Evolutionary conservation across 2,797 vertebrate genomes (phyloP), one percentile per base, ranked within the genome.

Genomic region (Gambusia yucatana): DNA sequence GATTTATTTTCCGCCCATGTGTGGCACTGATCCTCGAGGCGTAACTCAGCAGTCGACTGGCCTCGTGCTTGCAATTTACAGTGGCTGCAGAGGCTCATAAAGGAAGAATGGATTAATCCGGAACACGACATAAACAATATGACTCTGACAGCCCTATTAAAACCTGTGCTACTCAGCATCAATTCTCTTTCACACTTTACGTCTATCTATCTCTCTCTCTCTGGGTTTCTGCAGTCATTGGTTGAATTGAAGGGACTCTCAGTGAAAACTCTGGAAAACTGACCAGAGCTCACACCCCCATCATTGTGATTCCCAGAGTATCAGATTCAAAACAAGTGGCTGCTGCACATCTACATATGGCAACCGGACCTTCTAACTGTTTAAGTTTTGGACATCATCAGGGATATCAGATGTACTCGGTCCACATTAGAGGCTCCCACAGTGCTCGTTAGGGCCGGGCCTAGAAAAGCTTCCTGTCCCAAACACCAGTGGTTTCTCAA

Each of bases 21-120:
- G 94, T 94, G 93, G 94, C 92, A 93, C 89, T 87, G 92, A 93
- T 95, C 93, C 95, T 93, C 52, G 89, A 94, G 93, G 95, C 92
- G 93, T 93, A 95, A 94, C 94, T 94, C 92, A 94, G 88, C 88
- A 86, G 93, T 86, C 91, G 94, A 92, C 92, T 57, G 87, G 91
- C 91, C 91, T 90, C 86, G 81, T 88, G 90, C 91, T 86, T 25
- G 88, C 94, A 94, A 95, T 96, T 95, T 95, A 96, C 94, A 86
- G 93, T 93, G 95, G 95, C 93, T 94, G 93, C 93, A 92, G 90
- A 92, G 92, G 94, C 94, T 94, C 94, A 94, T 96, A 96, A 96
- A 96, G 93, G 92, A 94, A 95, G 94, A 95, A 95, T 95, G 94
- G 93, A 95, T 96, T 96, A 95, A 95, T 95, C 93, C 93, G 91